Evolutionary conservation across 2,888 invertebrate species (phyloP).

Genomic region (Malthinus seriepunctatus): DNA sequence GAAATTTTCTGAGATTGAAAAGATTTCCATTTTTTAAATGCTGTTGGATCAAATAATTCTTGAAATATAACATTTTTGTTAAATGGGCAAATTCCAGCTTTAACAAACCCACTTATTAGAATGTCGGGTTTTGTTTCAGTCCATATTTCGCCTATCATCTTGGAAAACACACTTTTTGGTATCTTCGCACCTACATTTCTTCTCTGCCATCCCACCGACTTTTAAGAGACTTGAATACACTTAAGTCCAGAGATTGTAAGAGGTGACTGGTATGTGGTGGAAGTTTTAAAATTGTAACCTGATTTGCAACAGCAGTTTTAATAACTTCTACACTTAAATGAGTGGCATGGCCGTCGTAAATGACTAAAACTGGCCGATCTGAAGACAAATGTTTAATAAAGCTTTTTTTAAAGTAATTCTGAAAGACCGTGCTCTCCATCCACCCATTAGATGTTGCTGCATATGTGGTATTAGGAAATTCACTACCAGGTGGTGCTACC

Average conservation of each 20-base stretch:
- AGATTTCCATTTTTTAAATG: slow-evolving; percentile 16
- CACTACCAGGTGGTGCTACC: slow-evolving; percentile 7
- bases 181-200: slow-evolving; percentile 26
- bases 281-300: slow-evolving; percentile 36
- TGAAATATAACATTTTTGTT: slow-evolving; percentile 16
- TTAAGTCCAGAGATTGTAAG: slow-evolving; percentile 40
- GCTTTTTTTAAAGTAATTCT: slow-evolving; percentile 37
- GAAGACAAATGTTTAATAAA: too few relatives aligned
- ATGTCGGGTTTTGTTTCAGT: slow-evolving; percentile 17
- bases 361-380: slow-evolving; percentile 37
- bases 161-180: slow-evolving; percentile 30
- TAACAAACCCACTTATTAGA: slow-evolving; percentile 28
- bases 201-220: slow-evolving; percentile 31
- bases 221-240: slow-evolving; percentile 37
- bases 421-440: slow-evolving; percentile 36
- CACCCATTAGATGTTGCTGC: slow-evolving; percentile 43
- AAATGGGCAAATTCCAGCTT: slow-evolving; percentile 28
- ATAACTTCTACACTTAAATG: slow-evolving; percentile 26
- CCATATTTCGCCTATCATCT: slow-evolving; percentile 27
- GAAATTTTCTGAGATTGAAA: slow-evolving; percentile 14
- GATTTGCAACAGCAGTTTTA: slow-evolving; percentile 32
- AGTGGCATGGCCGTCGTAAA: slow-evolving; percentile 12
- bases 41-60: slow-evolving; percentile 19
- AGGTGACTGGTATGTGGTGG: slow-evolving; percentile 37
- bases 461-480: slow-evolving; percentile 40